Evolutionary conservation across 2,113 vertebrate species (phyloP).

Genomic region (Saguinus midas): DNA sequence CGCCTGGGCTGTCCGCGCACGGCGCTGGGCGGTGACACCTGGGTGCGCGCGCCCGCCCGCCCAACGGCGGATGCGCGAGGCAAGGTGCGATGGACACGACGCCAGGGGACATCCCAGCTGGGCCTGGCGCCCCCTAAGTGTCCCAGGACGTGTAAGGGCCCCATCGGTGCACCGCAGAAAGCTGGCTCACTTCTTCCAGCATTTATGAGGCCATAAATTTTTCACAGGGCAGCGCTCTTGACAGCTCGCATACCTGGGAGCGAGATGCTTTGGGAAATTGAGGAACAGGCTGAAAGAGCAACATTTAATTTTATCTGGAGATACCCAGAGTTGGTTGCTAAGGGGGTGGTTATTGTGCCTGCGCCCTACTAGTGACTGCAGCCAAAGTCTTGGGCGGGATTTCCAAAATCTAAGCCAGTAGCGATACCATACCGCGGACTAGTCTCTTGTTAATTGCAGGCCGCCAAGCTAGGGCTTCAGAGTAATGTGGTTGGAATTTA

Average conservation of each 20-base stretch:
- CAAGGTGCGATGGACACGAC: fast-evolving
- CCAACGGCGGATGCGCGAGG: fast-evolving
- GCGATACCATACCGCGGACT: fast-evolving
- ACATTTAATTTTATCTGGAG: neutral
- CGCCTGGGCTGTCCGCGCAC: neutral
- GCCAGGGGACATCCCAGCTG: fast-evolving
- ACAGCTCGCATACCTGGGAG: neutral
- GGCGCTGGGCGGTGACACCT: fast-evolving
- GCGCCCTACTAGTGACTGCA: neutral
- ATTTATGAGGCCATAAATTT: fast-evolving
- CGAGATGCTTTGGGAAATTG: neutral
- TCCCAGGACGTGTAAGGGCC: neutral
- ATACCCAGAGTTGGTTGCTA: neutral
- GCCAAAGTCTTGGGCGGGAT: neutral
- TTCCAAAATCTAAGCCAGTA: neutral
- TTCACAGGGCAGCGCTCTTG: neutral
- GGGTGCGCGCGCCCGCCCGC: neutral
- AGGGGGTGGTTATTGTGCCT: neutral
- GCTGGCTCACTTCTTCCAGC: neutral
- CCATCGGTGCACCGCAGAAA: neutral
- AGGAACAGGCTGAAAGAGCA: neutral
- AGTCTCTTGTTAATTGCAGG: neutral
- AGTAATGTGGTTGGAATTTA: neutral
- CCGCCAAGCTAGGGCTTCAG: neutral
- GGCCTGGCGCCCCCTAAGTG: neutral